Evolutionary conservation across 2,113 vertebrate species (phyloP).

Genomic region (Dasyornis broadbenti): DNA sequence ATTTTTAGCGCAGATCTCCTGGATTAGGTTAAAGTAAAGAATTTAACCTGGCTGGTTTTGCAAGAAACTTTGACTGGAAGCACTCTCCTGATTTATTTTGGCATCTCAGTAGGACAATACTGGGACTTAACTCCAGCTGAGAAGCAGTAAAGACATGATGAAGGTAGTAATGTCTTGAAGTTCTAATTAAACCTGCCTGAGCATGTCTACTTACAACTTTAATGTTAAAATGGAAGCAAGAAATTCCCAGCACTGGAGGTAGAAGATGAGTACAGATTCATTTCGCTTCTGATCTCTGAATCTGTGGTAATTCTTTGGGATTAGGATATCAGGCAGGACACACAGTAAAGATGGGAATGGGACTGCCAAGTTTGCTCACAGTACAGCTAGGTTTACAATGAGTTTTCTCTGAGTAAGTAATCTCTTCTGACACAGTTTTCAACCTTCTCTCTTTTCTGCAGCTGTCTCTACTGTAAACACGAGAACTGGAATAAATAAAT

Average conservation of each 20-base stretch:
- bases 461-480: constrained; percentile 61
- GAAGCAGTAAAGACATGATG: neutral
- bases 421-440: constrained; percentile 55
- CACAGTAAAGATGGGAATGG: neutral
- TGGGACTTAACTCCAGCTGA: neutral
- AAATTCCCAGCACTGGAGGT: neutral
- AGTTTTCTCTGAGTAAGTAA: constrained; percentile 43
- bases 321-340: neutral
- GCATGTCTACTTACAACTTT: neutral
- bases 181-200: constrained; percentile 40
- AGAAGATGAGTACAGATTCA: neutral
- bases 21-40: neutral
- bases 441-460: constrained; percentile 52
- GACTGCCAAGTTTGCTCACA: neutral
- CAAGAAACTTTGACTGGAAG: neutral
- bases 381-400: constrained; percentile 17
- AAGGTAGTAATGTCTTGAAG: neutral
- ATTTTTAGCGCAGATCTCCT: neutral
- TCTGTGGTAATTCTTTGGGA: constrained; percentile 5
- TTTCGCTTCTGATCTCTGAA: neutral
- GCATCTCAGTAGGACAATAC: neutral
- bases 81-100: neutral
- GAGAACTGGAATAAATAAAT: constrained; percentile 56
- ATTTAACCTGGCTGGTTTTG: neutral
- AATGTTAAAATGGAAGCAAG: neutral